Evolutionary conservation across 2,888 invertebrate species (phyloP).

Genomic region (Spodoptera picta): DNA sequence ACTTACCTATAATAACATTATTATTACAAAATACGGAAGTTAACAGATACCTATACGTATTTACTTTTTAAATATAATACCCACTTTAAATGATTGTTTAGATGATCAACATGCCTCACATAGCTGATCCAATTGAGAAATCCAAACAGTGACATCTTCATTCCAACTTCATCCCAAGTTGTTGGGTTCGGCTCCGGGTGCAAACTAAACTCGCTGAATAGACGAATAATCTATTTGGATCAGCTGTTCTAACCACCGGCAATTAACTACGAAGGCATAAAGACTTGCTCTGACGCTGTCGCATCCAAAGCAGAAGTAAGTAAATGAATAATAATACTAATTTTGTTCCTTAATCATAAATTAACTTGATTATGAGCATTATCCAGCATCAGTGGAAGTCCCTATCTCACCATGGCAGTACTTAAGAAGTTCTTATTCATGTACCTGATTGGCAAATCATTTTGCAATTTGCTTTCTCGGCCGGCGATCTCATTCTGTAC

Average conservation of each 20-base stretch:
- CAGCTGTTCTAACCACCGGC: neutral
- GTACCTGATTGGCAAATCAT: conserved; percentile 71
- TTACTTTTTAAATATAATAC: too few species aligned
- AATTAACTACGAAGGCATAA: neutral
- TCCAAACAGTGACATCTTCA: neutral
- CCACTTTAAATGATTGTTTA: too few species aligned
- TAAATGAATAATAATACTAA: too few species aligned
- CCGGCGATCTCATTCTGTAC: conserved; percentile 72
- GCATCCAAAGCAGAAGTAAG: too few species aligned
- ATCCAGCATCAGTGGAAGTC: neutral
- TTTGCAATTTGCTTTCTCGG: conserved; percentile 67
- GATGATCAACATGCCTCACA: neutral
- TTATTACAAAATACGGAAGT: too few species aligned
- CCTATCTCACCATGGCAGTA: neutral
- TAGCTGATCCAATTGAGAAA: conserved; percentile 4
- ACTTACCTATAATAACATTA: too few species aligned
- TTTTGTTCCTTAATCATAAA: too few species aligned
- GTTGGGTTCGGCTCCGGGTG: neutral
- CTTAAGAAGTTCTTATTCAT: neutral
- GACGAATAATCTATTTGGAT: neutral
- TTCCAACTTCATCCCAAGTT: neutral
- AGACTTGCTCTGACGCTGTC: too few species aligned
- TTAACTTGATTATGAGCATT: too few species aligned
- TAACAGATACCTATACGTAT: too few species aligned
- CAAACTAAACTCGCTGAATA: neutral